These are phyloP conservation scores for Agrypnia vestita DNA, from an alignment of 1,140 invertebrate genomes.

Conservation along the genomic window DNA sequence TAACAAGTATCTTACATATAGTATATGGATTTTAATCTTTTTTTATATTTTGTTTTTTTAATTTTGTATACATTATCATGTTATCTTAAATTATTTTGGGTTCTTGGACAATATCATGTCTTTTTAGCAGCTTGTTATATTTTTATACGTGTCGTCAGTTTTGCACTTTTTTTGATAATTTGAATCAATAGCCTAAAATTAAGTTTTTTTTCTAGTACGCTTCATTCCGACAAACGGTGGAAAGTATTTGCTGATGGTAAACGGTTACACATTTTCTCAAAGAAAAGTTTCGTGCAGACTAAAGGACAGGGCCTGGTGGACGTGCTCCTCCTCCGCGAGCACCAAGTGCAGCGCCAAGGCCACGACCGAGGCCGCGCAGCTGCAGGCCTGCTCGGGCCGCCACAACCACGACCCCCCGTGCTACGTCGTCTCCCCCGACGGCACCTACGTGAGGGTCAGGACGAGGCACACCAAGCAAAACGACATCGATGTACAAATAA, in stretches of 20 bases:
- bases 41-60: too few species aligned
- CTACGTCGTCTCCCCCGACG: background rate
- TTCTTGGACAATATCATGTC: background rate
- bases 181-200: background rate
- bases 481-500: too few species aligned
- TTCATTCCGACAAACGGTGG: slow-evolving; percentile 5
- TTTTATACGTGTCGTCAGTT: background rate
- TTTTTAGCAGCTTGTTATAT: background rate
- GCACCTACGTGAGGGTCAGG: background rate
- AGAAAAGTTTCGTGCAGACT: too few species aligned
- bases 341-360: background rate
- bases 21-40: too few species aligned
- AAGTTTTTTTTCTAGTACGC: background rate
- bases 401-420: background rate
- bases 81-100: background rate
- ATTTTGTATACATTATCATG: background rate
- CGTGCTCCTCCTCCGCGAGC: background rate
- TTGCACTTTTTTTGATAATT: background rate
- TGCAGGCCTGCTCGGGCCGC: background rate
- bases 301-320: background rate
- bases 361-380: background rate
- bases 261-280: background rate
- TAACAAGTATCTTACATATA: too few species aligned
- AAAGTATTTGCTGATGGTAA: slow-evolving; percentile 2
- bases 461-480: too few species aligned